These are phyloP conservation scores for Triplophysa bombifrons DNA, from an alignment of 2,797 vertebrate genomes.

Conservation along the genomic window DNA sequence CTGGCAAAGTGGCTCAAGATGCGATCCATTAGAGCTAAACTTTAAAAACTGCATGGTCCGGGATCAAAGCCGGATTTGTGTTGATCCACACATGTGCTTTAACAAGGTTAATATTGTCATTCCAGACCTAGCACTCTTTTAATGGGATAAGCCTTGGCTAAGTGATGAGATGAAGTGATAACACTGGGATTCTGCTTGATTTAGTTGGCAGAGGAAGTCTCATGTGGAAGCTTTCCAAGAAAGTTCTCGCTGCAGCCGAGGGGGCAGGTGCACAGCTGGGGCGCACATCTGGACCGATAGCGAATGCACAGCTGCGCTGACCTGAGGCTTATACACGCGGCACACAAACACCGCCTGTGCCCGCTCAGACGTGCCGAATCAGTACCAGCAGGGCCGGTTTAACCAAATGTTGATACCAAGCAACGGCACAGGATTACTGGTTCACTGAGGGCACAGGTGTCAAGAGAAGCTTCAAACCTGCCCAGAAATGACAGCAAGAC, in stretches of 20 bases:
- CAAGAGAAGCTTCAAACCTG: conserved; percentile 8
- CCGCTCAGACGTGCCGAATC: conserved; percentile 1
- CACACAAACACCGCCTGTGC: conserved; percentile 41
- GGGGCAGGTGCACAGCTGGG: conserved; percentile 28
- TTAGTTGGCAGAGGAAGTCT: conserved; percentile 14
- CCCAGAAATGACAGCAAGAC: neutral
- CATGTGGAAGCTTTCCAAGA: conserved; percentile 36
- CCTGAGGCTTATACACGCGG: conserved; percentile 9
- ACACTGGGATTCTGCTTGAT: conserved; percentile 24
- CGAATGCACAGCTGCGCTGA: conserved; percentile 27
- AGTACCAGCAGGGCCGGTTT: conserved; percentile 15
- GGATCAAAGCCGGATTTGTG: conserved; percentile 53
- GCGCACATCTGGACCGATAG: conserved; percentile 40
- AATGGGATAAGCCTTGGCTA: conserved; percentile 23
- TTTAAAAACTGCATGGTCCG: conserved; percentile 53
- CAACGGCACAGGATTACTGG: neutral
- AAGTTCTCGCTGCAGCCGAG: conserved; percentile 17
- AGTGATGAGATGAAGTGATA: conserved; percentile 21
- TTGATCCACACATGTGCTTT: conserved; percentile 37
- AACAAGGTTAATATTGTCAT: conserved; percentile 45
- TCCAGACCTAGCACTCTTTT: conserved; percentile 30
- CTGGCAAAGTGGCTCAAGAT: conserved; percentile 44
- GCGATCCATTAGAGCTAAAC: conserved; percentile 25
- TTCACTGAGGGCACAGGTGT: conserved; percentile 28
- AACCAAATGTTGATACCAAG: conserved; percentile 25